These are phyloP conservation scores for Sphecodes monilicornis DNA, from an alignment of 2,888 invertebrate genomes.

Conservation along the genomic window DNA sequence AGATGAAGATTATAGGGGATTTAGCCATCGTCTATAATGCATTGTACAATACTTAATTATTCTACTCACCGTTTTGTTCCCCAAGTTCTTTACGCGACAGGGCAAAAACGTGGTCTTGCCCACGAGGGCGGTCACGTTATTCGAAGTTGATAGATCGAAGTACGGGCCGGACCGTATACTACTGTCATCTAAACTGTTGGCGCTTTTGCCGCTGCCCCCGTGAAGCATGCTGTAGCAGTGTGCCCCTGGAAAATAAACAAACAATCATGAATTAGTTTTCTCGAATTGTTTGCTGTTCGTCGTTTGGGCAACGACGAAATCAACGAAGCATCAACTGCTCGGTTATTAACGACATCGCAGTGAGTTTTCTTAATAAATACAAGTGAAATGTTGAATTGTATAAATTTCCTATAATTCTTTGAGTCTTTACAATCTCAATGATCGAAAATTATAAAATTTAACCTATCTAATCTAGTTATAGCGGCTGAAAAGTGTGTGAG, in stretches of 20 bases:
- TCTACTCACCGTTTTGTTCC: slow-evolving; percentile 93
- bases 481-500: no score
- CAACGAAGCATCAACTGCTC: not conserved
- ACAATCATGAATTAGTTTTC: slow-evolving; percentile 5
- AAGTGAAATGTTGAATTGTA: no score
- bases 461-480: no score
- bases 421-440: no score
- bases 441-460: no score
- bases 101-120: slow-evolving; percentile 96
- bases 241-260: slow-evolving; percentile 74
- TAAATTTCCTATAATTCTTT: no score
- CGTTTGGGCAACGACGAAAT: not conserved
- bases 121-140: slow-evolving; percentile 92
- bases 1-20: no score
- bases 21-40: no score
- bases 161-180: slow-evolving; percentile 89
- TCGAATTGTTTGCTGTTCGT: not conserved
- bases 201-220: slow-evolving; percentile 78
- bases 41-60: no score
- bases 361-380: no score
- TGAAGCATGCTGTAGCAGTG: slow-evolving; percentile 78
- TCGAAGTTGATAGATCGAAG: slow-evolving; percentile 90
- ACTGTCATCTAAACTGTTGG: slow-evolving; percentile 83
- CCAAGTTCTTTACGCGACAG: slow-evolving; percentile 95
- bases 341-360: no score